Percentiles rank a stretch among this genome's conserved stretches.
Evolutionary conservation across 2,113 vertebrate species (phyloP).

Genomic region (Nycticebus coucang): DNA sequence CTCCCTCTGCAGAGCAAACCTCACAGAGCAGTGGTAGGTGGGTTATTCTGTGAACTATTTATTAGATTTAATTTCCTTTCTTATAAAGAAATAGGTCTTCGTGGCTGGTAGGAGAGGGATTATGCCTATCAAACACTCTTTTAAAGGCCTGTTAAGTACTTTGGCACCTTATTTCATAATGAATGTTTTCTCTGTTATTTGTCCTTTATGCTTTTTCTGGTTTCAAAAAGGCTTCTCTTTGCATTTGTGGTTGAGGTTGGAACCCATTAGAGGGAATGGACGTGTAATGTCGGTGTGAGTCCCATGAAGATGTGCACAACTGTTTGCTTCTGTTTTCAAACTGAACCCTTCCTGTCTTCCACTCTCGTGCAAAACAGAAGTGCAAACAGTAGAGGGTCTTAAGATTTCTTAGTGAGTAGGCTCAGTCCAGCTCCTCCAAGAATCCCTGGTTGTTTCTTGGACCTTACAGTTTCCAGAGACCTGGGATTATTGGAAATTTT

Average conservation of each 20-base stretch:
- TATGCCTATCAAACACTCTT: background rate
- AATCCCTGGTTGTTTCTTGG: background rate
- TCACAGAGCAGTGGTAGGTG: background rate
- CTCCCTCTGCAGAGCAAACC: background rate
- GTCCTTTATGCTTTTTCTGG: background rate
- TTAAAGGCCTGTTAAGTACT: background rate
- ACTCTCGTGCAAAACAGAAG: background rate
- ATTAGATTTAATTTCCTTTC: background rate
- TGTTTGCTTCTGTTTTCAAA: background rate
- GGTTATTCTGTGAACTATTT: background rate
- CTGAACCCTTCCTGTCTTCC: background rate
- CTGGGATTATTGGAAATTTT: background rate
- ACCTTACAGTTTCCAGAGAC: background rate
- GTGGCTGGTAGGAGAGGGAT: background rate
- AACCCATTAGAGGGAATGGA: background rate
- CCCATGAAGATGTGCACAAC: background rate
- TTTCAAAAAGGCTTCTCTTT: constrained; percentile 7
- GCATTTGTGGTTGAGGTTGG: background rate
- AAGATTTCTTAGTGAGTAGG: background rate
- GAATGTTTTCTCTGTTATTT: background rate
- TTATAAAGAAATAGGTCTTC: background rate
- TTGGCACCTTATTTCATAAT: background rate
- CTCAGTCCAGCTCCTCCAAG: background rate
- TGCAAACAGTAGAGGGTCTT: background rate
- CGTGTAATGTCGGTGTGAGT: background rate